Evolutionary conservation across 2,113 vertebrate species (phyloP).

Genomic region (Dolichotis patagonum): DNA sequence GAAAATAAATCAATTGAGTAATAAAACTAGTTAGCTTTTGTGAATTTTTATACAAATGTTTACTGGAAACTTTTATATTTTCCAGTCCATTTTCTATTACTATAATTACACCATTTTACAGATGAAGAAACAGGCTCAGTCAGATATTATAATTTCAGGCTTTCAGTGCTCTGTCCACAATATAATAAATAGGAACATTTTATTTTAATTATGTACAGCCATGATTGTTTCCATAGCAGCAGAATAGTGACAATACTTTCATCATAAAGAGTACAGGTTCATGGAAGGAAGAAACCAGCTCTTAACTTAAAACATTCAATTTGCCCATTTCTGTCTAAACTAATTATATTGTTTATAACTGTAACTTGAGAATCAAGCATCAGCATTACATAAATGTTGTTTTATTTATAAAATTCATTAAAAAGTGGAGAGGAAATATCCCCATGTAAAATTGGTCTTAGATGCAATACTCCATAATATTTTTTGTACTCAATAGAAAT

Average conservation of each 20-base stretch:
- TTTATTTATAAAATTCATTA: constrained; percentile 26
- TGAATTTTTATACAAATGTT: constrained; percentile 55
- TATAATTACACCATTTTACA: constrained; percentile 43
- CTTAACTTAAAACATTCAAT: not conserved
- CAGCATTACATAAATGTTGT: not conserved
- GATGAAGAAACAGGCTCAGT: constrained; percentile 51
- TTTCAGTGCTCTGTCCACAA: not conserved
- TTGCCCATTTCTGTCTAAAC: not conserved
- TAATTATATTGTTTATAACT: constrained; percentile 9
- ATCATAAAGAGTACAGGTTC: not conserved
- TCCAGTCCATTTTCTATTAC: constrained; percentile 44
- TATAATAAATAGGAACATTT: constrained; percentile 31
- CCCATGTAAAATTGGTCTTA: not conserved
- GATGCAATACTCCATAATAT: not conserved
- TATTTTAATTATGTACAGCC: constrained; percentile 48
- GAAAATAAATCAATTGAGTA: constrained; percentile 57
- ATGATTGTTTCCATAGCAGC: not conserved
- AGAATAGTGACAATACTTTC: not conserved
- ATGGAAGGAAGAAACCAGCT: constrained; percentile 10
- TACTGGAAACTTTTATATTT: constrained; percentile 47
- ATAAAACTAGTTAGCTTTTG: constrained; percentile 40
- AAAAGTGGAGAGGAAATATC: not conserved
- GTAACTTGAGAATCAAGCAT: not conserved
- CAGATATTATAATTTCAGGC: constrained; percentile 15
- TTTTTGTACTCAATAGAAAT: not conserved